A percentile compares a stretch with the other conserved stretches of the same genome.
Conservation (phyloP, 2,888 invertebrate genomes). For the Agrochola lota region DNA sequence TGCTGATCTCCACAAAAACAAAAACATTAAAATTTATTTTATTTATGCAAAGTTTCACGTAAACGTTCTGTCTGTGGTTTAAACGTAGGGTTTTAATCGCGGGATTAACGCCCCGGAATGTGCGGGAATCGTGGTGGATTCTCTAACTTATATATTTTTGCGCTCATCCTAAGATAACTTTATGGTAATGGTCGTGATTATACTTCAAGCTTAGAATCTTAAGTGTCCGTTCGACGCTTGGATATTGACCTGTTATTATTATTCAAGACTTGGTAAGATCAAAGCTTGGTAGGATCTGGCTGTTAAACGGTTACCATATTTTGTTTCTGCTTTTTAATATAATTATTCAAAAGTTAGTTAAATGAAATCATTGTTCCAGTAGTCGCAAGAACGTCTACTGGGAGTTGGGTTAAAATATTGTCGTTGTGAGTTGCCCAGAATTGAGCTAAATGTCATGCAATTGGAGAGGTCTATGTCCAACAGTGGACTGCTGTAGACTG, state of each 20-base stretch:
- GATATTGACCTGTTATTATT: constrained; percentile 37
- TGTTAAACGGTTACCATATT: neutral
- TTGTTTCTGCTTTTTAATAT: neutral
- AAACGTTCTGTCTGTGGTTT: constrained; percentile 57
- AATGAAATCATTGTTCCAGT: neutral
- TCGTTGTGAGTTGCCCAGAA: neutral
- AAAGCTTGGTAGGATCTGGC: neutral
- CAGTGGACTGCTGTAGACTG: neutral
- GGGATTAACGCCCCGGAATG: constrained; percentile 49
- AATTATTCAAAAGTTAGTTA: too few species aligned
- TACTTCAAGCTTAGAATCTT: constrained; percentile 20
- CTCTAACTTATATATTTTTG: constrained; percentile 61
- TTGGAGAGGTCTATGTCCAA: neutral
- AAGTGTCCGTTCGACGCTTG: constrained; percentile 16
- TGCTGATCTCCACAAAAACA: constrained; percentile 9
- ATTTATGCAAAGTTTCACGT: constrained; percentile 66
- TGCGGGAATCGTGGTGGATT: constrained; percentile 26
- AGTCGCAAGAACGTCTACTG: neutral
- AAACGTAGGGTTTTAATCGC: constrained; percentile 48
- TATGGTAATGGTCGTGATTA: constrained; percentile 47
- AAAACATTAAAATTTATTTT: constrained; percentile 57
- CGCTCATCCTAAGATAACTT: constrained; percentile 49
- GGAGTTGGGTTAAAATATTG: neutral
- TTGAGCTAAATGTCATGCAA: neutral
- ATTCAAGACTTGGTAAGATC: constrained; percentile 9